Evolutionary conservation across 1,140 invertebrate species (phyloP).

Genomic region (Saccostrea cuccullata): DNA sequence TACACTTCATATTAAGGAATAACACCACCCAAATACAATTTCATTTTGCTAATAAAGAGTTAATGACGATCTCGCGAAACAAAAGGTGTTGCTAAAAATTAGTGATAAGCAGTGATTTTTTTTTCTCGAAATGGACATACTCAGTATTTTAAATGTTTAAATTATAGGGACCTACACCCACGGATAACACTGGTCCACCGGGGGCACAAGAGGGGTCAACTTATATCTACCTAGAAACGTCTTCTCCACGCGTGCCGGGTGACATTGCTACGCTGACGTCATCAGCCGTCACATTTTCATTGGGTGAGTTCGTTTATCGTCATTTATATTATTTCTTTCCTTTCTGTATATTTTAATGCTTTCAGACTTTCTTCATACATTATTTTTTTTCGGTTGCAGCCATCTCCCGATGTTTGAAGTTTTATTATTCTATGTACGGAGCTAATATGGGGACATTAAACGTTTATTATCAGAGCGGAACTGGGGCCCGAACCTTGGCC

Average conservation of each 20-base stretch:
- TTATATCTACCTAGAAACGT: constrained; percentile 53
- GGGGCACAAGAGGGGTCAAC: constrained; percentile 21
- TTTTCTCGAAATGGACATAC: too few relatives aligned
- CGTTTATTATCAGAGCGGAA: constrained; percentile 60
- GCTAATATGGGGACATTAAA: constrained; percentile 58
- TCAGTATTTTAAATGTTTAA: too few relatives aligned
- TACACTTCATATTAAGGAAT: too few relatives aligned
- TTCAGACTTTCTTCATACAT: background rate
- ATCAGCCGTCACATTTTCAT: constrained; percentile 62
- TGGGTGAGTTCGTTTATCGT: constrained; percentile 63
- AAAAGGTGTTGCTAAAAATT: too few relatives aligned
- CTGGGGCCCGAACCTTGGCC: constrained; percentile 47
- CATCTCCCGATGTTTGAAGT: constrained; percentile 69
- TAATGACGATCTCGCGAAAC: too few relatives aligned
- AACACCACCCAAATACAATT: too few relatives aligned
- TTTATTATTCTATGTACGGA: constrained; percentile 89
- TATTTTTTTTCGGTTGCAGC: background rate
- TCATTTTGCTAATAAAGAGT: too few relatives aligned
- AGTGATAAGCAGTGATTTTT: too few relatives aligned
- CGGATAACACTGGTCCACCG: constrained; percentile 38
- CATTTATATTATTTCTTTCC: constrained; percentile 41
- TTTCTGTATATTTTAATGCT: background rate
- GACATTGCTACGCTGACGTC: constrained; percentile 44
- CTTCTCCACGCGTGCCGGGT: constrained; percentile 31
- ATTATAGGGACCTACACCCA: constrained; percentile 37